Evolutionary conservation across 35 echinoderm and acorn worm species (phyloP), one percentile per base, ranked within the genome.

Genomic region (Ophioderma brevispina): DNA sequence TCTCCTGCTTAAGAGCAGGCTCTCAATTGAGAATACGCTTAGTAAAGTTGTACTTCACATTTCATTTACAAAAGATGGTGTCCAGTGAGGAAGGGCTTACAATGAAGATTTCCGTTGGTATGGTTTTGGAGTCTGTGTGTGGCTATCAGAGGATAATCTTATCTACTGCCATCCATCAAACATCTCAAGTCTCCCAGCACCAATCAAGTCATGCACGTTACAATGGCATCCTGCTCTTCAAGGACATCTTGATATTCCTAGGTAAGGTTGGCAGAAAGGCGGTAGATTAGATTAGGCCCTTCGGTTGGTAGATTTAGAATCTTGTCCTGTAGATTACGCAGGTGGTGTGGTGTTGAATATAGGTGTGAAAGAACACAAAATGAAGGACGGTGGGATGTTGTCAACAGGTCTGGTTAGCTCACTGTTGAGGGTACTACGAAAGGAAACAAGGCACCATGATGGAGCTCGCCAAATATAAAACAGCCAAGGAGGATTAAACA

Each of bases 321-420:
- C 46, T 52, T 52, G 46, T 70, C 59, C n/a, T 70, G 59, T 15
- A 70, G 59, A 30, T 70, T 2, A 1, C 10, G 33, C 1, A 98
- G 93, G 46, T 98, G 92, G 49, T 88, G 87, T 14, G 96, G 96
- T 31, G 96, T 92, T 21, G 28, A 83, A 92, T 92, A 32, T 91
- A 92, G 0, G 96, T 98, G 40, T 95, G 93, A 33, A 63, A 98
- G 76, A 95, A 98, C n/a, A 98, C 82, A 78, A 95, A 82, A 63
- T 98, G 93, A 86, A 95, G 0, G 80, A 86, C 18, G 76, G 41
- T 18, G 90, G 86, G 28, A 77, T 56, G 17, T 77, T 80, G 6
- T 77, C 36, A 0, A 42, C 42, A 36, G 92, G 92, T 76, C 63
- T 75, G n/a, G 90, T 55, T n/a, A 2, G 92, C 34, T 41, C 88